These are phyloP conservation scores for Phataginus tetradactyla DNA, from an alignment of 2,797 vertebrate species.

Conservation along the genomic window DNA sequence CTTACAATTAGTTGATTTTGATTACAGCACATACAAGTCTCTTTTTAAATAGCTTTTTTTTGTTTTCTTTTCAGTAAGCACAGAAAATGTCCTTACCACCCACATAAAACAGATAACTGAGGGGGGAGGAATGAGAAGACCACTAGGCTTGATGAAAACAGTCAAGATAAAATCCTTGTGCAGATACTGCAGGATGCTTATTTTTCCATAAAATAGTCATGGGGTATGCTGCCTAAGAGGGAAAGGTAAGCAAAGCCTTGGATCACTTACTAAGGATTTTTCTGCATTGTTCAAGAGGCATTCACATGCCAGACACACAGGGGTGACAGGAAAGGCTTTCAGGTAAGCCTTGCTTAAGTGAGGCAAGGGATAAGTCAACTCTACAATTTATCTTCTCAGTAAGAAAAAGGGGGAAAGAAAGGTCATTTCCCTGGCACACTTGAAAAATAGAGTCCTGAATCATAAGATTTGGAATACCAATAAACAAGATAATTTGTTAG, in stretches of 20 bases:
- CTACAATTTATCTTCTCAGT: background rate
- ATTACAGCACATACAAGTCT: background rate
- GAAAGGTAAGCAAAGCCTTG: background rate
- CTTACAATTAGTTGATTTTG: background rate
- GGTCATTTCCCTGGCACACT: background rate
- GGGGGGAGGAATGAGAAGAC: background rate
- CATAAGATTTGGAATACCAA: background rate
- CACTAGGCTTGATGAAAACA: background rate
- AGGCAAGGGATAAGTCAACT: background rate
- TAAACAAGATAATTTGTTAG: background rate
- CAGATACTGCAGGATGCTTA: background rate
- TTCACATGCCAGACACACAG: background rate
- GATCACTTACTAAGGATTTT: background rate
- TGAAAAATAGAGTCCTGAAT: background rate
- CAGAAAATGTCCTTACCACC: background rate
- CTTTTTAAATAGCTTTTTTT: background rate
- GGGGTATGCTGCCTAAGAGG: background rate
- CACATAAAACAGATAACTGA: background rate
- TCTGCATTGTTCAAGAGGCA: background rate
- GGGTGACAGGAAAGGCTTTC: background rate
- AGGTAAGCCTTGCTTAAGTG: background rate
- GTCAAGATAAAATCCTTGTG: background rate
- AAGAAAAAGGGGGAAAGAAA: background rate
- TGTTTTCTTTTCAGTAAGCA: conserved; percentile 16
- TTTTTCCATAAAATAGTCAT: background rate